Base-by-base conservation (phyloP, 1,140 invertebrate genomes). In the Magallana gigas region DNA sequence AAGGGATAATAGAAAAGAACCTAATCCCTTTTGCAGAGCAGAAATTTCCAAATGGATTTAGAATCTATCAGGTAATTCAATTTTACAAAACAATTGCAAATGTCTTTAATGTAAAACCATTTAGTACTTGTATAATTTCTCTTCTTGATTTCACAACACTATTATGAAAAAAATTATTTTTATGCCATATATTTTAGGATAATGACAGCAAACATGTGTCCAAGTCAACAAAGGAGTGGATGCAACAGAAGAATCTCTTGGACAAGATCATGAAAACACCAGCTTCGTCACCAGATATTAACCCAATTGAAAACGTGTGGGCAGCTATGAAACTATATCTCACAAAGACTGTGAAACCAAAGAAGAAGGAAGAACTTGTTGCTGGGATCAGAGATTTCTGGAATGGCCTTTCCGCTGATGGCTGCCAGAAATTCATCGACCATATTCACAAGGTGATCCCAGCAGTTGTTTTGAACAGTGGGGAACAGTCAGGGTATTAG, bases 231-330 rank as follows among this genome's bases (percentile, higher is more conserved):
- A 59, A 59, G 9, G 58, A 36, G n/a, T 86, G 57, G 71, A 86
- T 86, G 85, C n/a, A 14, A 3, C 16, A 57, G 16, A 59, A 85
- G 12, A 58, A 80, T 57, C 71, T 85, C 62, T 48, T 48, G 36
- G 36, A 48, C 36, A 64, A 64, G 14, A 14, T 16, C 62, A 16
- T 14, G 62, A 14, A 14, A 64, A 64, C 62, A 64, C 62, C 89
- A 56, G 84, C 87, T 16, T 86, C 88, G 36, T 88, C 87, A 58
- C 84, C 89, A 62, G 89, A 90, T 57, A 71, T 90, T 60, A 90
- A 90, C 58, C 87, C 89, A 0, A 90, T 90, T 12, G 89, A 90
- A 58, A 90, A 85, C 57, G 60, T 88, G 12, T 88, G 84, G 62
- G 62, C 62, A 16, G 18, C 14, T 18, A 14, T 64, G 62, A 64